Evolutionary conservation across 2,113 vertebrate species (phyloP).

Genomic region (Macroglossus sobrinus): DNA sequence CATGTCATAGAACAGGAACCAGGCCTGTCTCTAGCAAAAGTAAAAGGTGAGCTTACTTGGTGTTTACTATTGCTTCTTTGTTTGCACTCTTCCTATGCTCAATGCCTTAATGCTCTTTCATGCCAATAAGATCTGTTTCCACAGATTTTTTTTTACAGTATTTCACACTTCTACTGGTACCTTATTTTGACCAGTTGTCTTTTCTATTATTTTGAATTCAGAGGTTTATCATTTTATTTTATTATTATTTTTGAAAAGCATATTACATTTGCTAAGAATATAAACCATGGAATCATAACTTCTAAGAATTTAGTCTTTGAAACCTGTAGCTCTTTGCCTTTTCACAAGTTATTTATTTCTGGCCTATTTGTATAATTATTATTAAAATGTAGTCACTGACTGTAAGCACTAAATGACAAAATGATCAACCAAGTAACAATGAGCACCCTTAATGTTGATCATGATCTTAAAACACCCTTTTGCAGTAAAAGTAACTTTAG

Average conservation of each 20-base stretch:
- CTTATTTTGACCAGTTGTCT: background rate
- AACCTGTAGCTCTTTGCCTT: background rate
- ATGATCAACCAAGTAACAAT: background rate
- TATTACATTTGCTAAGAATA: background rate
- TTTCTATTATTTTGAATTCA: background rate
- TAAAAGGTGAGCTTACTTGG: background rate
- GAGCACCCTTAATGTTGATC: background rate
- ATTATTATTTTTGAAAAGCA: background rate
- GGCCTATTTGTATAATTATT: background rate
- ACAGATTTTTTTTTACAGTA: background rate
- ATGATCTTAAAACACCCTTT: background rate
- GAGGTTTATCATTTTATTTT: background rate
- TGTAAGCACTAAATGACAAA: background rate
- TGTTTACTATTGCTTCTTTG: background rate
- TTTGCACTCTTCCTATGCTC: background rate
- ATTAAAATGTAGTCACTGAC: background rate
- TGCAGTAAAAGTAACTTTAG: background rate
- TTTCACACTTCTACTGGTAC: background rate
- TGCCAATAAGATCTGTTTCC: background rate
- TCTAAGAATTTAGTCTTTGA: background rate
- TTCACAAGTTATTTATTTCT: background rate
- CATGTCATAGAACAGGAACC: accelerated
- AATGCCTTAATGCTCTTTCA: background rate
- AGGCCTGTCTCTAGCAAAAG: background rate
- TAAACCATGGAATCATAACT: background rate